phyloP scores from a whole-genome alignment of 2,888 invertebrate genomes.

The Galeruca laticollis region DNA sequence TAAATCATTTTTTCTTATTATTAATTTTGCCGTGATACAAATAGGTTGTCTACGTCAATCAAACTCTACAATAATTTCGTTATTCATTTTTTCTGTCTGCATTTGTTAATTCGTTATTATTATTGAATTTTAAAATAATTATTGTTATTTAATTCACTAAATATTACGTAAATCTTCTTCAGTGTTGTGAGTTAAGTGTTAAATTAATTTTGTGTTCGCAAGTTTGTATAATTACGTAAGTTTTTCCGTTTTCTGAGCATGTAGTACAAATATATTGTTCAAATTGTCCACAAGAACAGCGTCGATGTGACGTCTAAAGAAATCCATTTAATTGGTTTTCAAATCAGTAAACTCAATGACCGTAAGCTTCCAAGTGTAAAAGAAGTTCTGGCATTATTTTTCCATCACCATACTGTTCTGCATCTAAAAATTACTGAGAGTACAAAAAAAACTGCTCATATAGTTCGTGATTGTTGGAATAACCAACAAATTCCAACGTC shows the following conservation, averaged over 20 bases:
- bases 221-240: background rate
- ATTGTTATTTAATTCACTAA: background rate
- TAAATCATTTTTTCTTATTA: too few species aligned
- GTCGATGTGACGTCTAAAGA: constrained; percentile 9
- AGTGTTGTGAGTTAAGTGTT: constrained; percentile 16
- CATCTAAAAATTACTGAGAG: constrained; percentile 8
- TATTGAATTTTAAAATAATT: too few species aligned
- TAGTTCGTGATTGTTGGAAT: constrained; percentile 9
- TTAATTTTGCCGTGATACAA: too few species aligned
- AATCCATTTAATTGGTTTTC: constrained; percentile 12
- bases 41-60: too few species aligned
- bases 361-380: constrained; percentile 10
- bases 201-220: constrained; percentile 16
- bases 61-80: too few species aligned
- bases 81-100: too few species aligned
- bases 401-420: constrained; percentile 1
- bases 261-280: background rate
- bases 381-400: constrained; percentile 17
- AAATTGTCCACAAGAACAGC: constrained; percentile 5
- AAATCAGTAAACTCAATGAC: constrained; percentile 9
- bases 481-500: constrained; percentile 13
- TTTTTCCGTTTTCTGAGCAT: background rate
- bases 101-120: too few species aligned
- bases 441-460: constrained; percentile 7
- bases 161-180: background rate